Base-by-base conservation (phyloP, 2,888 invertebrate species). In the Mayetiola destructor region DNA sequence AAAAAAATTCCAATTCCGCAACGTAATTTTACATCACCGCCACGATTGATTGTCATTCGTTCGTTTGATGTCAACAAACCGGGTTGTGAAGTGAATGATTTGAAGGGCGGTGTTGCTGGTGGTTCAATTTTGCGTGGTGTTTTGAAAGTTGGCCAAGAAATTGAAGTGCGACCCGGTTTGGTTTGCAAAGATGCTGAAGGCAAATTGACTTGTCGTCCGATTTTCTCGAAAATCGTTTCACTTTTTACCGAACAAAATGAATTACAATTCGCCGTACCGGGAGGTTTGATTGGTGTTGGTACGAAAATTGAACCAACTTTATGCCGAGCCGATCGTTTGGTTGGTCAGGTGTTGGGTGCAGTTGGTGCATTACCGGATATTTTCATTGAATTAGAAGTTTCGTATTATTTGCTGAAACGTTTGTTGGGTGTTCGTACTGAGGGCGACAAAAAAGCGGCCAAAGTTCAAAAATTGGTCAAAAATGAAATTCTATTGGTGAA, bases 51-150 rank as follows among this genome's bases (percentile, higher is more conserved):
- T 68, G 90, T 92, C 42, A 91, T 92, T 66, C 81, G 91, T 64
- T 99, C 99, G 4, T 99, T 99, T 73, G 99, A 99, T 74, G 99
- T 99, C 2, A 99, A 99, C 76, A 99, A 99, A 74, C 99, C 99
- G 4, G 99, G 99, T 48, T 96, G 95, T 70, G 99, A 99, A 73
- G 97, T 96, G 8, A 90, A 92, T 64, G 96, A 97, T 73, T 77
- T 99, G 58, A 90, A 95, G 69, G 99, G 99, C 37, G 99, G 99
- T 27, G 99, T 99, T 27, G 99, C 99, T 58, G 99, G 99, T 62
- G 99, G 99, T 40, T 96, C 96, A 68, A 95, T 99, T 66, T 77
- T 99, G 36, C 84, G 89, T 67, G 99, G 99, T 58, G 96, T 96
- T 23, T 78, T 96, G 27, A 91, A 88, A 73, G 92, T 99, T 61